phyloP scores from a whole-genome alignment of 1,140 invertebrate genomes.

The Papilio machaon region DNA sequence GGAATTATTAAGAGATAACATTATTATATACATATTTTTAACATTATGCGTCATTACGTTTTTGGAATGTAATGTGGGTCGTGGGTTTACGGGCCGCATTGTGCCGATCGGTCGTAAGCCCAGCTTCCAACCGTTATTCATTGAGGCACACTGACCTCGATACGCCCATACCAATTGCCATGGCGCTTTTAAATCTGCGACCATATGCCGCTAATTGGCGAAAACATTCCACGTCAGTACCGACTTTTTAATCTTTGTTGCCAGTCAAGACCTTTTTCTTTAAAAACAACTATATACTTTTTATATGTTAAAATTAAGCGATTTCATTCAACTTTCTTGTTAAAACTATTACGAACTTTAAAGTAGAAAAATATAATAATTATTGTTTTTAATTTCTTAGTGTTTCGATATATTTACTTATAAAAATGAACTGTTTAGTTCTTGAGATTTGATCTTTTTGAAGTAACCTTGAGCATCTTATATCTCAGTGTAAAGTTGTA shows the following conservation, averaged over 20 bases:
- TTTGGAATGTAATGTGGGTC: constrained; percentile 24
- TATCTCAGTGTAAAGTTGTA: not conserved
- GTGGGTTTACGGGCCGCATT: constrained; percentile 22
- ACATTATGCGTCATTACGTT: not conserved
- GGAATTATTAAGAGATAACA: no score
- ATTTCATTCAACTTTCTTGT: not conserved
- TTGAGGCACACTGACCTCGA: constrained; percentile 70
- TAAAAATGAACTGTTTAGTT: not conserved
- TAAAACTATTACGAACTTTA: not conserved
- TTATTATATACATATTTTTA: not conserved
- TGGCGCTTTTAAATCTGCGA: constrained; percentile 47
- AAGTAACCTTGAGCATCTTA: not conserved
- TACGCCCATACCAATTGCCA: constrained; percentile 57
- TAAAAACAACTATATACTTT: not conserved
- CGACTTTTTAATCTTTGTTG: constrained; percentile 26
- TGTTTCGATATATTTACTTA: not conserved
- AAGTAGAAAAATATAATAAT: not conserved
- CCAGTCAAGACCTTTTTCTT: constrained; percentile 5
- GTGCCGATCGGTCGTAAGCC: constrained; percentile 39
- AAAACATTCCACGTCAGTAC: constrained; percentile 33
- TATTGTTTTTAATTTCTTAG: not conserved
- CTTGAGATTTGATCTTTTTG: not conserved
- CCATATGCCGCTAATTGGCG: constrained; percentile 45
- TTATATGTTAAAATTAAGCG: not conserved
- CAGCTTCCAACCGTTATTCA: constrained; percentile 70